These are phyloP conservation scores for Brachystomella parvula DNA, from an alignment of 1,140 invertebrate species.

Conservation along the genomic window DNA sequence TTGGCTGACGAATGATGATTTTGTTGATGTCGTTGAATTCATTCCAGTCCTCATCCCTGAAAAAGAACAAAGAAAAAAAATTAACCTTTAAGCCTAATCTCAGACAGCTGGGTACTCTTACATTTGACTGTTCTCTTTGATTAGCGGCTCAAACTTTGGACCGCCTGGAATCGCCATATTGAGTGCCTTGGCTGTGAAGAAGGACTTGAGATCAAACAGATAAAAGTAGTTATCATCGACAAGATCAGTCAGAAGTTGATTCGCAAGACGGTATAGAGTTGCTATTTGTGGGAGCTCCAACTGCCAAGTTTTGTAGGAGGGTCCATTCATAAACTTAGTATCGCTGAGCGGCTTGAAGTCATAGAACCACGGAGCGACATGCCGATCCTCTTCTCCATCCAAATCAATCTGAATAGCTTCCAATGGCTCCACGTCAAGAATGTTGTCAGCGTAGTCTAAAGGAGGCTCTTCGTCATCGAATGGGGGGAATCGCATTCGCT, in stretches of 20 bases:
- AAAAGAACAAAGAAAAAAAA: constrained; percentile 38
- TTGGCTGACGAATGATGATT: constrained; percentile 97
- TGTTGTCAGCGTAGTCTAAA: constrained; percentile 97
- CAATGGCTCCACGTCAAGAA: constrained; percentile 95
- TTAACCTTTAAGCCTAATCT: background rate
- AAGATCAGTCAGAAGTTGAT: constrained; percentile 95
- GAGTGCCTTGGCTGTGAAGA: constrained; percentile 98
- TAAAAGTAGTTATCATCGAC: constrained; percentile 99
- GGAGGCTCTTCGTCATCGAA: constrained; percentile 99
- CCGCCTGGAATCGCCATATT: constrained; percentile 99
- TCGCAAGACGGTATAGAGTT: constrained; percentile 91
- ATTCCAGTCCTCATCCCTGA: constrained; percentile 98
- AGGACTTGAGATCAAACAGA: constrained; percentile 97
- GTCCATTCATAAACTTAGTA: constrained; percentile 87
- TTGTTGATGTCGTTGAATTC: constrained; percentile 99
- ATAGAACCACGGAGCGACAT: constrained; percentile 93
- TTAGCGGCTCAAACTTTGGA: constrained; percentile 97
- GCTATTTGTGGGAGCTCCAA: constrained; percentile 93
- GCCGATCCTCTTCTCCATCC: constrained; percentile 89
- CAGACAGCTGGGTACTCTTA: constrained; percentile 44
- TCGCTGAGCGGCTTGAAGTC: constrained; percentile 94
- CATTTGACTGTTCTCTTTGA: constrained; percentile 94
- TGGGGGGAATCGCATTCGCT: constrained; percentile 98
- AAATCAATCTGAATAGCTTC: constrained; percentile 99
- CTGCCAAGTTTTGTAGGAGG: constrained; percentile 94